Conservation (phyloP, 2,888 invertebrate genomes). For the Mythimna impura region DNA sequence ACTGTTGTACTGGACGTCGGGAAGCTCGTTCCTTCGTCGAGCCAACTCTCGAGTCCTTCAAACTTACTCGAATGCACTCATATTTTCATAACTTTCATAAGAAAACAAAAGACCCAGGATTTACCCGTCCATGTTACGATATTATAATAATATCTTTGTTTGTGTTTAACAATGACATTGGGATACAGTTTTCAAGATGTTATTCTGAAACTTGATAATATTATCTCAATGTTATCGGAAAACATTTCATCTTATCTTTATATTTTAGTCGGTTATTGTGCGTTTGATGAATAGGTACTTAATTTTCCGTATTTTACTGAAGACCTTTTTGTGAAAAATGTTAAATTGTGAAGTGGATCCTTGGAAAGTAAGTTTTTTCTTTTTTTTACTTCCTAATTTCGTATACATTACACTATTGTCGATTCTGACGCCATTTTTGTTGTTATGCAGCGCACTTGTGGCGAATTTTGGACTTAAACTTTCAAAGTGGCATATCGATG, state of each 20-base stretch:
- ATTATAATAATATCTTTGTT: constrained; percentile 14
- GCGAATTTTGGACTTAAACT: no score
- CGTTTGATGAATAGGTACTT: constrained; percentile 56
- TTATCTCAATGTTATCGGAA: constrained; percentile 63
- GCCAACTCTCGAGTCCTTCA: no score
- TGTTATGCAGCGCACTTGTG: no score
- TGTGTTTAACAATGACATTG: constrained; percentile 53
- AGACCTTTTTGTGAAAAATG: constrained; percentile 68
- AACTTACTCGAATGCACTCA: no score
- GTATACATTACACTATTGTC: no score
- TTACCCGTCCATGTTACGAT: constrained; percentile 13
- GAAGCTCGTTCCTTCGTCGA: no score
- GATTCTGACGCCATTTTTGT: no score
- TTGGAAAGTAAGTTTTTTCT: constrained; percentile 71
- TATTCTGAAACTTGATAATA: constrained; percentile 50
- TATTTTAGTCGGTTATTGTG: constrained; percentile 55
- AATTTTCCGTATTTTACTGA: constrained; percentile 36
- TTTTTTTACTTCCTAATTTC: no score
- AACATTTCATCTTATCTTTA: constrained; percentile 58
- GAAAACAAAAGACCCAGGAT: constrained; percentile 33
- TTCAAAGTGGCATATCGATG: no score
- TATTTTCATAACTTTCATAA: not conserved
- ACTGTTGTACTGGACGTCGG: no score
- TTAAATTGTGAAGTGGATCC: constrained; percentile 78
- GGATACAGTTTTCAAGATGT: constrained; percentile 34